These are phyloP conservation scores for Drosophila ananassae DNA, from an alignment of 1,140 invertebrate genomes.

Conservation along the genomic window DNA sequence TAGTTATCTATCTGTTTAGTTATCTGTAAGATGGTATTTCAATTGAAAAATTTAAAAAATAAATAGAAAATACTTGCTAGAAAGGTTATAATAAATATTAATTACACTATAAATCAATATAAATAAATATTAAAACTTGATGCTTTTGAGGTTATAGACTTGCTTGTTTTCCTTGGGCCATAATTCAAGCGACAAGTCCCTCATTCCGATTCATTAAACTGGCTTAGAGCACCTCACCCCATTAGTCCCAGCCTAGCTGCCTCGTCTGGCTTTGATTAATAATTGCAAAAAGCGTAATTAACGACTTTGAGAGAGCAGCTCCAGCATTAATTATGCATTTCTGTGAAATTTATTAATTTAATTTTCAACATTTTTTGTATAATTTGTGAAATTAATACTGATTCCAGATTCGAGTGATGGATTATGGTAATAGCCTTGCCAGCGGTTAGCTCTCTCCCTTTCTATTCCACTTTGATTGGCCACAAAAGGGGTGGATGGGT, in stretches of 20 bases:
- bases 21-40: neutral
- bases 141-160: too few species aligned
- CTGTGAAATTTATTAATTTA: slow-evolving; percentile 38
- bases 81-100: slow-evolving; percentile 4
- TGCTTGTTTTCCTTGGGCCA: neutral
- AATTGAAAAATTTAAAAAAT: neutral
- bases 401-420: slow-evolving; percentile 41
- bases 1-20: neutral
- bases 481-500: neutral
- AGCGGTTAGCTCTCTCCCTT: neutral
- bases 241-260: slow-evolving; percentile 17
- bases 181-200: slow-evolving; percentile 21
- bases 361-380: slow-evolving; percentile 50
- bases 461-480: slow-evolving; percentile 5
- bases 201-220: slow-evolving; percentile 39
- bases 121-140: neutral
- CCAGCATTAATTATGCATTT: slow-evolving; percentile 52
- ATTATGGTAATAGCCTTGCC: slow-evolving; percentile 36
- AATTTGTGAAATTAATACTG: slow-evolving; percentile 57
- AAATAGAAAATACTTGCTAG: neutral
- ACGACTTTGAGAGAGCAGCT: slow-evolving; percentile 7
- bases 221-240: slow-evolving; percentile 32
- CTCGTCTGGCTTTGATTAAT: slow-evolving; percentile 20
- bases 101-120: too few species aligned
- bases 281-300: slow-evolving; percentile 15